Conservation (phyloP, 2,888 invertebrate genomes). For the Hydroisotoma schaefferi region DNA sequence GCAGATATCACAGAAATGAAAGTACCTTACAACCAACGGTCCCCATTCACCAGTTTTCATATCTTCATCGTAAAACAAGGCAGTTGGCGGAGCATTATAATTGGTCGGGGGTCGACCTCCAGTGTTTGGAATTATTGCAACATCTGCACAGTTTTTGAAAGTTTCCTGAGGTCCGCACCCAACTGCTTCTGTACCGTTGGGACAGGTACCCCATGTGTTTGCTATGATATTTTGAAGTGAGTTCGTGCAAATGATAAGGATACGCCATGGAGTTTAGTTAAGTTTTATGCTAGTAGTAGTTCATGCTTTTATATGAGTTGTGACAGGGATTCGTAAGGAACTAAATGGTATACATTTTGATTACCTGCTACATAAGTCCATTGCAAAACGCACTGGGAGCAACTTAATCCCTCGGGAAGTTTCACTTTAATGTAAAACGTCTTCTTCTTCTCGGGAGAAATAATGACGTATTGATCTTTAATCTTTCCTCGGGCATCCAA, state of each 20-base stretch:
- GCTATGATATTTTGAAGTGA: conserved; percentile 54
- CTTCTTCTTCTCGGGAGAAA: conserved; percentile 50
- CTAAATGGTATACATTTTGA: neutral
- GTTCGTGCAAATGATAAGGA: neutral
- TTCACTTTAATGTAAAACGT: conserved; percentile 68
- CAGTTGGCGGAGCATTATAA: neutral
- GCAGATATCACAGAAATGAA: neutral
- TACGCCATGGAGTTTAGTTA: too few relatives aligned
- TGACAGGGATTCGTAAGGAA: too few relatives aligned
- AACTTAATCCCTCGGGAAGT: conserved; percentile 76
- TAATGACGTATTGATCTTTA: conserved; percentile 51
- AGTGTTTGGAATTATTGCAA: conserved; percentile 69
- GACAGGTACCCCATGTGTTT: conserved; percentile 87
- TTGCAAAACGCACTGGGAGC: conserved; percentile 85
- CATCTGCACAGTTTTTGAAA: conserved; percentile 76
- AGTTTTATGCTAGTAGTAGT: too few relatives aligned
- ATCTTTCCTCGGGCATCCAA: conserved; percentile 64
- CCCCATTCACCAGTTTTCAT: conserved; percentile 15
- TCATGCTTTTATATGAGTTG: too few relatives aligned
- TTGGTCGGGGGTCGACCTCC: conserved; percentile 59
- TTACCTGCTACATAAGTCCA: conserved; percentile 85
- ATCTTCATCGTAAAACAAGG: conserved; percentile 6
- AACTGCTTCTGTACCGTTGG: conserved; percentile 79
- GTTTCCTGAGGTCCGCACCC: conserved; percentile 86
- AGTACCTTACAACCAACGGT: conserved; percentile 24